Evolutionary conservation across 2,888 invertebrate species (phyloP).

Genomic region (Ornithoptera priamus): DNA sequence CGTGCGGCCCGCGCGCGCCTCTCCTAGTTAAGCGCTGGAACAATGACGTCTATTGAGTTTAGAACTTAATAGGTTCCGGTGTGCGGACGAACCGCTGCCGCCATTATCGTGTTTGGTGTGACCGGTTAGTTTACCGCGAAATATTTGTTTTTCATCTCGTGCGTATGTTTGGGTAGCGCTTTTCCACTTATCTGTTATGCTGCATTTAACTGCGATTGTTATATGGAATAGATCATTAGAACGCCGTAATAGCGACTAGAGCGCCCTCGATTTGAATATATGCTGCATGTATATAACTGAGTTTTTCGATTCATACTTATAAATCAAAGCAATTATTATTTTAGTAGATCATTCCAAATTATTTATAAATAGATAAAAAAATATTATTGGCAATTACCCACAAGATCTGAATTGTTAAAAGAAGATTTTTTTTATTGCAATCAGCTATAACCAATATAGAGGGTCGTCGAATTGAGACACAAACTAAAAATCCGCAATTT

Average conservation of each 20-base stretch:
- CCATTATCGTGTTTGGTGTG: conserved; percentile 65
- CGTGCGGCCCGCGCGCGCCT: conserved; percentile 61
- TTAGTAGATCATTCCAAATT: no score
- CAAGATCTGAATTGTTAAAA: no score
- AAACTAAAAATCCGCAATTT: no score
- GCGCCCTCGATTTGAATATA: no score
- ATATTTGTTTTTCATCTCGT: conserved; percentile 19
- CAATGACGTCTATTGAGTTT: conserved; percentile 77
- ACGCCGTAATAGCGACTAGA: neutral
- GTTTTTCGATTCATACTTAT: no score
- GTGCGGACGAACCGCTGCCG: conserved; percentile 47
- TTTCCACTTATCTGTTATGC: neutral
- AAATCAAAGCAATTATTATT: no score
- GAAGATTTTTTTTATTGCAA: no score
- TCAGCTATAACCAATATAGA: no score
- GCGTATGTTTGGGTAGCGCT: conserved; percentile 7
- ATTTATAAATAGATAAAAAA: no score
- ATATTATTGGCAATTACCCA: no score
- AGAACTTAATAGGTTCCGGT: conserved; percentile 71
- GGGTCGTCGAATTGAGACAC: no score
- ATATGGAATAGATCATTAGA: neutral
- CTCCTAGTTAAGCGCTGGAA: conserved; percentile 75
- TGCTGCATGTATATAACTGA: no score
- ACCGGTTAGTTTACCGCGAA: conserved; percentile 11
- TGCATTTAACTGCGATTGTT: neutral